phyloP scores from a whole-genome alignment of 2,888 invertebrate species.

The Philopedon plagiatum region DNA sequence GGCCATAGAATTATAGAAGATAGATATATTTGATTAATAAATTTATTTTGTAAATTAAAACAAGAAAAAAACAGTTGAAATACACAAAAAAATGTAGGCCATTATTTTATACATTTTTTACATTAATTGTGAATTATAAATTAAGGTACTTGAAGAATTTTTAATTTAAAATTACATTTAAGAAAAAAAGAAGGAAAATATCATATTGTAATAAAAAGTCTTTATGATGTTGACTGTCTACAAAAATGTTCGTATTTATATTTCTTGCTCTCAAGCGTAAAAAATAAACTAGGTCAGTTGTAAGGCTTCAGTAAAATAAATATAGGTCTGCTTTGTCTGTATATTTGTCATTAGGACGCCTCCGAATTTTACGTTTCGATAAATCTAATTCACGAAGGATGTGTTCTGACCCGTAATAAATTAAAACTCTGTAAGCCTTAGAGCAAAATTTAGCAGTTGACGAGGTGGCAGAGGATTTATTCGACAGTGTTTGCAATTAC shows the following conservation, averaged over 20 bases:
- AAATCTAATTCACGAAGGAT: constrained; percentile 8
- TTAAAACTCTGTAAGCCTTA: constrained; percentile 1
- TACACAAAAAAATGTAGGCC: too few relatives aligned
- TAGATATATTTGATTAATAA: too few relatives aligned
- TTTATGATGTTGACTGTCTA: neutral
- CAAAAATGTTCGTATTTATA: neutral
- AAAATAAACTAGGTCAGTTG: neutral
- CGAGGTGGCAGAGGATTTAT: neutral
- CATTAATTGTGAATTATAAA: too few relatives aligned
- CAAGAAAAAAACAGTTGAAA: too few relatives aligned
- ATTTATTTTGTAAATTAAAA: too few relatives aligned
- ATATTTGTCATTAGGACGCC: constrained; percentile 16
- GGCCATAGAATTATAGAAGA: too few relatives aligned
- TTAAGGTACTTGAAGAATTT: neutral
- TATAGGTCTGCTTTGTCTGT: constrained; percentile 7
- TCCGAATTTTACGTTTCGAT: constrained; percentile 23
- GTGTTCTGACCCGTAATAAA: constrained; percentile 16
- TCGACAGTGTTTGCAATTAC: neutral
- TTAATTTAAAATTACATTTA: neutral
- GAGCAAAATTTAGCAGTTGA: constrained; percentile 3
- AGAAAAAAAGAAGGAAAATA: neutral
- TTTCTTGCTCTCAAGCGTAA: neutral
- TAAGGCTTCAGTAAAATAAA: constrained; percentile 8
- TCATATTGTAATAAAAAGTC: neutral
- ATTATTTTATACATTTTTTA: too few relatives aligned